These are phyloP conservation scores for Onthophagus taurus DNA, from an alignment of 1,140 invertebrate species.

Conservation along the genomic window DNA sequence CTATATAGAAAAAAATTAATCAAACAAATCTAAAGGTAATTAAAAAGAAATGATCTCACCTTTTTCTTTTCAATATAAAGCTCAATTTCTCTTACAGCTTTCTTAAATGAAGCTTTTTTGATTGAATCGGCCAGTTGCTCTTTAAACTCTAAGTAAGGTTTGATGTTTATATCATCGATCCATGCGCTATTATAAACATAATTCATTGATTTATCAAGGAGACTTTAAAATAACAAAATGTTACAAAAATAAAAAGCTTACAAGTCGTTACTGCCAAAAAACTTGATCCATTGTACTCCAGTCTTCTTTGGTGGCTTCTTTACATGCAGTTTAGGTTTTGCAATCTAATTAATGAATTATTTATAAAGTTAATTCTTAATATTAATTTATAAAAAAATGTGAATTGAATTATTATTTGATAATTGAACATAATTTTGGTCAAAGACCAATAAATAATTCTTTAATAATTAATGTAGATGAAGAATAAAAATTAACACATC, in stretches of 20 bases:
- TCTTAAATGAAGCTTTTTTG: constrained; percentile 72
- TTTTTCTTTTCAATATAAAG: constrained; percentile 66
- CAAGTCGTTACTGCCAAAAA: constrained; percentile 91
- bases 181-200: constrained; percentile 62
- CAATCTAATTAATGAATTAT: constrained; percentile 64
- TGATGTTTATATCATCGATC: constrained; percentile 79
- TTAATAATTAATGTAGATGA: no score
- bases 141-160: constrained; percentile 74
- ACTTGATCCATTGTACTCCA: constrained; percentile 76
- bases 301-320: constrained; percentile 53
- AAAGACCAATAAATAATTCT: no score
- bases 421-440: no score
- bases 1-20: constrained; percentile 17
- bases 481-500: no score
- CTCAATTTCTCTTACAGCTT: constrained; percentile 80
- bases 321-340: constrained; percentile 56
- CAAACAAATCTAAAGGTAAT: background rate
- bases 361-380: no score
- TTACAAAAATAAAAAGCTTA: constrained; percentile 56
- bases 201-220: background rate
- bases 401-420: constrained; percentile 14
- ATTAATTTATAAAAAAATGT: no score
- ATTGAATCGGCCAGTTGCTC: constrained; percentile 67
- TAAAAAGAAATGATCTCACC: constrained; percentile 37
- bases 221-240: background rate